Evolutionary conservation across 2,888 invertebrate species (phyloP).

Genomic region (Microplitis deprimator): DNA sequence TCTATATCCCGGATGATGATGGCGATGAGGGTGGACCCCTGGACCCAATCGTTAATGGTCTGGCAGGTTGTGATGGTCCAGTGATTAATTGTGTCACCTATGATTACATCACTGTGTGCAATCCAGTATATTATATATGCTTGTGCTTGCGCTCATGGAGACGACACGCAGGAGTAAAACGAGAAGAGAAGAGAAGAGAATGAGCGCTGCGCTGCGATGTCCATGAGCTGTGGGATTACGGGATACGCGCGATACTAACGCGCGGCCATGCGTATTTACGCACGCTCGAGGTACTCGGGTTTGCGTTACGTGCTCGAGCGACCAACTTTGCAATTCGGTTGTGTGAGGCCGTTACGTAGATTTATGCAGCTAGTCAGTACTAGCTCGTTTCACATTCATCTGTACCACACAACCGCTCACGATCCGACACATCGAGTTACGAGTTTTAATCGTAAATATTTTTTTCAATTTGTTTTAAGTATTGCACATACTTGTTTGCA

Average conservation of each 20-base stretch:
- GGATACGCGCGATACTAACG: constrained; percentile 44
- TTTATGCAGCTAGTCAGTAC: constrained; percentile 31
- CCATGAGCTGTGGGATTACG: constrained; percentile 20
- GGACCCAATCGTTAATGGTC: constrained; percentile 59
- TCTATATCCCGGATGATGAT: neutral
- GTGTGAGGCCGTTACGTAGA: constrained; percentile 30
- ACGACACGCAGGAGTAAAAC: constrained; percentile 11
- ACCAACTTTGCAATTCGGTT: constrained; percentile 23
- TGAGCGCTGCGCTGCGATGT: neutral
- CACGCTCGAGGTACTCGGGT: constrained; percentile 47
- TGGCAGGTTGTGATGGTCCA: constrained; percentile 58
- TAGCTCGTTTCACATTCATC: constrained; percentile 18
- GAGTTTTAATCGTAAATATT: neutral
- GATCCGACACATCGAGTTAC: constrained; percentile 19
- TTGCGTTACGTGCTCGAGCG: constrained; percentile 40
- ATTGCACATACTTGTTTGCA: neutral
- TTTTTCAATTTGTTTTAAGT: neutral
- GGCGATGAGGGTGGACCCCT: neutral
- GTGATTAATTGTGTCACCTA: constrained; percentile 66
- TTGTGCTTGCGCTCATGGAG: constrained; percentile 40
- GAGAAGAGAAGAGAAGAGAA: neutral
- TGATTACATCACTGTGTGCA: constrained; percentile 52
- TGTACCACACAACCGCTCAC: constrained; percentile 18
- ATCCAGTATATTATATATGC: constrained; percentile 59
- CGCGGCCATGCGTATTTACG: constrained; percentile 58